Percentiles rank a stretch among this genome's conserved stretches.
Evolutionary conservation across 1,140 invertebrate species (phyloP).

Genomic region (Megalopta genalis): DNA sequence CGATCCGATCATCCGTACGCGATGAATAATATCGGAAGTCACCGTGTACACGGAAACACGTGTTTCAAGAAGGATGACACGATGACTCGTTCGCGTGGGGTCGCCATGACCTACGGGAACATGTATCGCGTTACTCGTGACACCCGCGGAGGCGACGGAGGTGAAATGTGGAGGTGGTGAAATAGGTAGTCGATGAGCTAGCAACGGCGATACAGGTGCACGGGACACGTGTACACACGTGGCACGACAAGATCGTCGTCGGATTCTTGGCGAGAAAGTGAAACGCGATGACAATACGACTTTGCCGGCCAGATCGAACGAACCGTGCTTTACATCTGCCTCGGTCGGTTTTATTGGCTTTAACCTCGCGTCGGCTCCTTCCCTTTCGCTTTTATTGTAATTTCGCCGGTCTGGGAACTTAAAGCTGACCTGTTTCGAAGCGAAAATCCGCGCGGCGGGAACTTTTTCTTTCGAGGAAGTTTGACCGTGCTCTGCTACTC

Average conservation of each 20-base stretch:
- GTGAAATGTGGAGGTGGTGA: not conserved
- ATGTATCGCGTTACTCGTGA: not conserved
- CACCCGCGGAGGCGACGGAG: no score
- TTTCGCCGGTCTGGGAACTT: not conserved
- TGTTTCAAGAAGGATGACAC: no score
- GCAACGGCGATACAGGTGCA: slow-evolving; percentile 23
- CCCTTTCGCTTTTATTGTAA: not conserved
- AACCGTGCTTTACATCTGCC: slow-evolving; percentile 24
- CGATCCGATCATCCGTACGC: no score
- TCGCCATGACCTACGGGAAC: not conserved
- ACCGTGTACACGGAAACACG: no score
- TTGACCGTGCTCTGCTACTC: no score
- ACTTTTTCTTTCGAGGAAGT: not conserved
- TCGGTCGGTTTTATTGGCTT: not conserved
- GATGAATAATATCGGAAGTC: no score
- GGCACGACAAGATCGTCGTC: slow-evolving; percentile 40
- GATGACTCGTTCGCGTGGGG: not conserved
- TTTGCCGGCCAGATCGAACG: slow-evolving; percentile 20
- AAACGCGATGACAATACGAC: slow-evolving; percentile 40
- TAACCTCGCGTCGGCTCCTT: not conserved
- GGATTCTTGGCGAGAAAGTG: slow-evolving; percentile 50
- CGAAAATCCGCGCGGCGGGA: not conserved
- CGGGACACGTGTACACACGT: slow-evolving; percentile 18
- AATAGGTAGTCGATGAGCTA: slow-evolving; percentile 19
- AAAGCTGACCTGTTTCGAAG: not conserved